These are phyloP conservation scores for Climacteris rufus DNA, from an alignment of 2,113 vertebrate genomes.

Conservation along the genomic window DNA sequence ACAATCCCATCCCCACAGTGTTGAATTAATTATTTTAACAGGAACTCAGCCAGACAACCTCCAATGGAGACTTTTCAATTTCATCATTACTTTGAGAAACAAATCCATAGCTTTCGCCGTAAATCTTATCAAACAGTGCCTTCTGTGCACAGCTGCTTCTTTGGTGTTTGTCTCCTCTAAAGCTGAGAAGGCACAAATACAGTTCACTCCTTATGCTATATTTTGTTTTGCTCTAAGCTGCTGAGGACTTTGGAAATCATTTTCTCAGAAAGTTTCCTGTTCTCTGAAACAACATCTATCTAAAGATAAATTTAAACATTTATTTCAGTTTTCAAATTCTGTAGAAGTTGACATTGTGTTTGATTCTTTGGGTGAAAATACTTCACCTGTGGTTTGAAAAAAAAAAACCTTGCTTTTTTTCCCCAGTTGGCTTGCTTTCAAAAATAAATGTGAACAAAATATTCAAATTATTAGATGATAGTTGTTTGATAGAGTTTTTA, in stretches of 20 bases:
- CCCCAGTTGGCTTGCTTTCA: too few species aligned
- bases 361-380: not conserved
- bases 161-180: not conserved
- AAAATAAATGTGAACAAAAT: not conserved
- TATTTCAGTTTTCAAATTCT: not conserved
- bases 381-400: not conserved
- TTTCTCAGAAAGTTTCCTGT: not conserved
- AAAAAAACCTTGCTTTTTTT: not conserved
- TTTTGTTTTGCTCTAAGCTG: not conserved
- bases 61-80: not conserved
- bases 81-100: not conserved
- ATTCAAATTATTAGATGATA: not conserved
- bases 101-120: not conserved
- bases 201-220: not conserved
- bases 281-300: not conserved
- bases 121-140: not conserved
- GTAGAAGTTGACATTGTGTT: not conserved
- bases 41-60: conserved; percentile 1
- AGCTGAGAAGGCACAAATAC: not conserved
- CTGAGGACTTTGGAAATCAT: not conserved
- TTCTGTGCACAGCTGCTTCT: not conserved
- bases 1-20: not conserved
- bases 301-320: not conserved
- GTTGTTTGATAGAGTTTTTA: not conserved
- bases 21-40: conserved; percentile 22